phyloP scores from a whole-genome alignment of 2,113 vertebrate genomes.

The Enhydra lutris region DNA sequence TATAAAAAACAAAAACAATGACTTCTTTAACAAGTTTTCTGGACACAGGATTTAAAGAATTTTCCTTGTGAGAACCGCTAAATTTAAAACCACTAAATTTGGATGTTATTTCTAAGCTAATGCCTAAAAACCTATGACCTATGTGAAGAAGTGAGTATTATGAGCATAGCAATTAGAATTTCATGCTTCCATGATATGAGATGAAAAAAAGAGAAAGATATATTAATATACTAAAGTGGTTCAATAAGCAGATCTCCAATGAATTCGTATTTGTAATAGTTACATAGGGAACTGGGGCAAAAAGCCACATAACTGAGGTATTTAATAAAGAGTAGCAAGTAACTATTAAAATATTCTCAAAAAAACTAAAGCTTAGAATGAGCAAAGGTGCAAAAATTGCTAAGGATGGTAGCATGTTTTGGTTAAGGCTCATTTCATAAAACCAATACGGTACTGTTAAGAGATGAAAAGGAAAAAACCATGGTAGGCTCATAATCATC shows the following conservation, averaged over 20 bases:
- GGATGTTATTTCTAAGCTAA: background rate
- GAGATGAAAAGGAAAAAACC: background rate
- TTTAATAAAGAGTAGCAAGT: background rate
- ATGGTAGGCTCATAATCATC: background rate
- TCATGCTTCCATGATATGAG: background rate
- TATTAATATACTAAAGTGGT: background rate
- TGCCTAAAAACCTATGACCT: background rate
- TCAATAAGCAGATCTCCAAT: background rate
- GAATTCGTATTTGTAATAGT: slow-evolving; percentile 20
- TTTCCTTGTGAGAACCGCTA: background rate
- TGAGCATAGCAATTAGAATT: background rate
- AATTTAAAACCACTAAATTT: slow-evolving; percentile 16
- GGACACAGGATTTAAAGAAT: background rate
- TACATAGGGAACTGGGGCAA: background rate
- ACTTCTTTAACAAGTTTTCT: slow-evolving; percentile 11
- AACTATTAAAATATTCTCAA: background rate
- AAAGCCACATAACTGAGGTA: background rate
- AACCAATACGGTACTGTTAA: background rate
- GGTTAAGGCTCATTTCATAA: background rate
- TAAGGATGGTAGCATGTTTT: background rate
- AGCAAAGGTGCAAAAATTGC: background rate
- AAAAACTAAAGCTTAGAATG: background rate
- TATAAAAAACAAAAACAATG: background rate
- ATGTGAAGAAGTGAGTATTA: background rate
- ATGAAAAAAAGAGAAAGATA: background rate